Percentiles rank a stretch among this genome's conserved stretches.
phyloP scores from a whole-genome alignment of 1,140 invertebrate species.

The Temnothorax nylanderi region DNA sequence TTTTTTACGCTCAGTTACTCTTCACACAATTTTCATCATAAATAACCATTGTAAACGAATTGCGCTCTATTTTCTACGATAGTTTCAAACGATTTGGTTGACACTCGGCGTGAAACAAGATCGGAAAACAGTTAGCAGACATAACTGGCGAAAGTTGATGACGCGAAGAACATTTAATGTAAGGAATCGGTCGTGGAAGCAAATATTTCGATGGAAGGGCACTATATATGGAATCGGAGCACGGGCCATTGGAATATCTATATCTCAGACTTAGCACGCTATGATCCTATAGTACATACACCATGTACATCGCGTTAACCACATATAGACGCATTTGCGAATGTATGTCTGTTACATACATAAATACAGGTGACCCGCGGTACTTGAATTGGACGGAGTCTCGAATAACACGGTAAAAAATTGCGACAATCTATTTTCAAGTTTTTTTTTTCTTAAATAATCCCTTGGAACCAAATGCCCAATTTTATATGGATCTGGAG shows the following conservation, averaged over 20 bases:
- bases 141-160: not conserved
- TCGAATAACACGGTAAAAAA: too few species aligned
- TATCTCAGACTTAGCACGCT: conserved; percentile 74
- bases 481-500: too few species aligned
- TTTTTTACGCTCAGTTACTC: not conserved
- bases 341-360: conserved; percentile 10
- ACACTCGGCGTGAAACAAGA: not conserved
- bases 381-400: too few species aligned
- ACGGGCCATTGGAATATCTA: conserved; percentile 53
- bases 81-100: not conserved
- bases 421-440: too few species aligned
- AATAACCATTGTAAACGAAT: not conserved
- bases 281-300: conserved; percentile 60
- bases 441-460: too few species aligned
- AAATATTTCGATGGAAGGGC: conserved; percentile 7
- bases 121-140: conserved; percentile 8
- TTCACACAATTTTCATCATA: not conserved
- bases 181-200: not conserved
- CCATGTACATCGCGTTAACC: conserved; percentile 13
- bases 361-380: not conserved
- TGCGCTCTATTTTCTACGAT: not conserved
- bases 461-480: too few species aligned
- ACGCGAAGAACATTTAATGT: not conserved
- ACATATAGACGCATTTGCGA: conserved; percentile 2
- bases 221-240: conserved; percentile 22